Evolutionary conservation across 2,113 vertebrate species (phyloP).

Genomic region (Zosterops lateralis): DNA sequence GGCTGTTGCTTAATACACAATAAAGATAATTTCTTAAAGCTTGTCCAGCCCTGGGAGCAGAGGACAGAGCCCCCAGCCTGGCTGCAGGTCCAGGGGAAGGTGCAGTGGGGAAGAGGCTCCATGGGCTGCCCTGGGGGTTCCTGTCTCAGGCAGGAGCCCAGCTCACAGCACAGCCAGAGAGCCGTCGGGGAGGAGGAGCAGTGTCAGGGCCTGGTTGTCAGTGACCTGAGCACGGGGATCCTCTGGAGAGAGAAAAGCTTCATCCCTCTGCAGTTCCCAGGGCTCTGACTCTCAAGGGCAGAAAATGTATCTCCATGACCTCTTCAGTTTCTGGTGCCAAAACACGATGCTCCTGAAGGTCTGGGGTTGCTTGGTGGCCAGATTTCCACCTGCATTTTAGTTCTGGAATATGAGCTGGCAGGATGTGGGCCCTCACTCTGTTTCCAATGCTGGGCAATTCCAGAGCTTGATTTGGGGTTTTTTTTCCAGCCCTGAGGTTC

Average conservation of each 20-base stretch:
- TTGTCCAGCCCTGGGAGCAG: fast-evolving
- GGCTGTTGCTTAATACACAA: not conserved
- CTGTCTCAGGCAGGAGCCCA: not conserved
- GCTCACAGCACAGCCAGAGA: fast-evolving
- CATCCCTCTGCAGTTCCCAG: not conserved
- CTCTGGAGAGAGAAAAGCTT: not conserved
- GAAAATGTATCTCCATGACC: not conserved
- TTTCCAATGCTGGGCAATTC: not conserved
- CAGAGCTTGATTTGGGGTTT: not conserved
- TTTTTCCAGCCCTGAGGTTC: not conserved
- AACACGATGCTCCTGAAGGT: not conserved
- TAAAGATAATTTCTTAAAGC: not conserved
- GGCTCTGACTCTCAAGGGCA: not conserved
- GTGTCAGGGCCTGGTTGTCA: fast-evolving
- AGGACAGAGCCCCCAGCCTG: fast-evolving
- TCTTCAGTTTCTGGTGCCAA: not conserved
- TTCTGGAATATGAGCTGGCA: not conserved
- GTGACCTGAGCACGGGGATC: not conserved
- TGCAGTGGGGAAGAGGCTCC: not conserved
- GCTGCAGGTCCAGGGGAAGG: not conserved
- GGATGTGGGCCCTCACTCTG: fast-evolving
- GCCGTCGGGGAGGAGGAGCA: not conserved
- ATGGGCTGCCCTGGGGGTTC: fast-evolving
- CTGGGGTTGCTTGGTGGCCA: not conserved
- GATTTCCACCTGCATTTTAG: not conserved